Conservation (phyloP, 2,888 invertebrate species). For the Lycocerus yunnanus region DNA sequence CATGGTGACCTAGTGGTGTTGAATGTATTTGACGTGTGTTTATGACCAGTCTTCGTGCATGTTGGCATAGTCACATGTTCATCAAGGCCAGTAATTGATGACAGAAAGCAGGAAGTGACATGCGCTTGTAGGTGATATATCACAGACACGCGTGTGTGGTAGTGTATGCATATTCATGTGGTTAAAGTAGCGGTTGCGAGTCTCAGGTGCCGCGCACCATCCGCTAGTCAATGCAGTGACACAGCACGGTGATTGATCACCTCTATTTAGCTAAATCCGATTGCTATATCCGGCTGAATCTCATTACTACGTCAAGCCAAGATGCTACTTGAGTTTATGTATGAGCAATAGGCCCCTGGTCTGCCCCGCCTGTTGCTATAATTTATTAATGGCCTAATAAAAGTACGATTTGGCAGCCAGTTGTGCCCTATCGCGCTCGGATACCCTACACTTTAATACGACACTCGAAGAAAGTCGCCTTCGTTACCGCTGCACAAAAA, state of each 20-base stretch:
- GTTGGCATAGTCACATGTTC: slow-evolving; percentile 56
- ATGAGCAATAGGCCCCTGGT: slow-evolving; percentile 53
- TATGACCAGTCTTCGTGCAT: slow-evolving; percentile 55
- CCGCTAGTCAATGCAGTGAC: slow-evolving; percentile 52
- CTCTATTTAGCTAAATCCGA: slow-evolving; percentile 55
- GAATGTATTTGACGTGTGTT: slow-evolving; percentile 52
- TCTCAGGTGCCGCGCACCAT: slow-evolving; percentile 51
- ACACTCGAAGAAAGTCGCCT: slow-evolving; percentile 48
- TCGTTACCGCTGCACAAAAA: slow-evolving; percentile 46
- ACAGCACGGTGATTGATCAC: slow-evolving; percentile 55
- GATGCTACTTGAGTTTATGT: slow-evolving; percentile 58
- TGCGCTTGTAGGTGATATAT: slow-evolving; percentile 46
- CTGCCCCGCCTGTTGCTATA: slow-evolving; percentile 56
- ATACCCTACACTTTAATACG: slow-evolving; percentile 48
- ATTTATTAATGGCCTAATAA: slow-evolving; percentile 59
- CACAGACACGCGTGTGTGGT: slow-evolving; percentile 40
- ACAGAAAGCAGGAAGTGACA: slow-evolving; percentile 48
- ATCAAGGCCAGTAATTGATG: slow-evolving; percentile 58
- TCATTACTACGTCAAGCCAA: slow-evolving; percentile 58
- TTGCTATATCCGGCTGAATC: slow-evolving; percentile 57
- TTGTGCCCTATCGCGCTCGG: slow-evolving; percentile 47
- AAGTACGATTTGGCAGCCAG: slow-evolving; percentile 54
- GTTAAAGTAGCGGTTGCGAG: slow-evolving; percentile 40
- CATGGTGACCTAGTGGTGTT: slow-evolving; percentile 9
- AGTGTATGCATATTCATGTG: slow-evolving; percentile 54